phyloP scores from a whole-genome alignment of 1,140 invertebrate species.

The Drosophila teissieri region DNA sequence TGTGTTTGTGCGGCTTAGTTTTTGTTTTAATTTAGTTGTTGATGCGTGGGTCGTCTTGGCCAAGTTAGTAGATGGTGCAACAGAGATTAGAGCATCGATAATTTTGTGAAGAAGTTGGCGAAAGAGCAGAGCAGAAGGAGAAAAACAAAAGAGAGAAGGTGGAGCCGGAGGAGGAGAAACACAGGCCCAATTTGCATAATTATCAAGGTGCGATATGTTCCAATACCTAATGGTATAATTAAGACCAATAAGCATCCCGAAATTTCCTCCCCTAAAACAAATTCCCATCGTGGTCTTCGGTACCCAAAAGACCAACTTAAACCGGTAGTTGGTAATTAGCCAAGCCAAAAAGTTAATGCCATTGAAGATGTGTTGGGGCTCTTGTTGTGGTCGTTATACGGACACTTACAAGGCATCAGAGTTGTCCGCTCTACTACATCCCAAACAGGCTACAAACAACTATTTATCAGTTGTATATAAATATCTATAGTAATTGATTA shows the following conservation, averaged over 20 bases:
- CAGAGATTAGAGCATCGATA: conserved; percentile 30
- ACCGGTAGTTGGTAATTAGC: conserved; percentile 74
- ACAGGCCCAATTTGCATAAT: conserved; percentile 58
- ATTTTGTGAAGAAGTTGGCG: conserved; percentile 18
- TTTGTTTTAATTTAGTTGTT: conserved; percentile 34
- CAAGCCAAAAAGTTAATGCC: conserved; percentile 37
- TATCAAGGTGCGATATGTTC: conserved; percentile 60
- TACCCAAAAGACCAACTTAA: conserved; percentile 39
- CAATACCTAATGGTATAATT: conserved; percentile 26
- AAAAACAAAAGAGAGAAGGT: not conserved
- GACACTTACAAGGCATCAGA: conserved; percentile 29
- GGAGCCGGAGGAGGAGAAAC: not conserved
- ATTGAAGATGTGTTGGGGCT: conserved; percentile 30
- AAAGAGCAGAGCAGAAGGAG: conserved; percentile 1
- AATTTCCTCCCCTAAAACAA: not conserved
- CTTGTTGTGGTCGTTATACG: conserved; percentile 25
- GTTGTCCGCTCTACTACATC: not conserved
- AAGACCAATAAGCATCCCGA: conserved; percentile 2
- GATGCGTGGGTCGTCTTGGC: conserved; percentile 33
- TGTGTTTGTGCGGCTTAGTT: conserved; percentile 19
- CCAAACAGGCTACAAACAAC: too few species aligned
- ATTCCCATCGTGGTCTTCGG: not conserved
- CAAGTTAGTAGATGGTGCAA: conserved; percentile 31
- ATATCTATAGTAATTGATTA: too few species aligned
- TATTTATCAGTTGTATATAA: too few species aligned